Conservation (phyloP, 1,140 invertebrate genomes). For the Drosophila ercepeae region DNA sequence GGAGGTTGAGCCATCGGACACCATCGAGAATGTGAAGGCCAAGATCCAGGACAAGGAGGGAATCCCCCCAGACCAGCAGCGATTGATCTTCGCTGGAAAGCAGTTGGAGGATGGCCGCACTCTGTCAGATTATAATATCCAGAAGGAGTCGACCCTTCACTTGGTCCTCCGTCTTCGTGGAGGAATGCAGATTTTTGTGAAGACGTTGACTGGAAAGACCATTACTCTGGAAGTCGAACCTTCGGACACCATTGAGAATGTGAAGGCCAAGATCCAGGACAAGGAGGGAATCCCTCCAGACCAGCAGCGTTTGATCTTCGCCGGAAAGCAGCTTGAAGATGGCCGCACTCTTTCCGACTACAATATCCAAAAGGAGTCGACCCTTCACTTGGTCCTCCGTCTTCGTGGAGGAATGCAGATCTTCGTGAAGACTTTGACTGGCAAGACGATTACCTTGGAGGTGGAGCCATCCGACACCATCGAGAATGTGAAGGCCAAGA, state of each 20-base stretch:
- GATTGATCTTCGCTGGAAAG: conserved; percentile 89
- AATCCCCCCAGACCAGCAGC: conserved; percentile 89
- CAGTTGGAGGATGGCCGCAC: conserved; percentile 89
- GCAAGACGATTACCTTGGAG: conserved; percentile 93
- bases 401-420: conserved; percentile 93
- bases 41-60: conserved; percentile 92
- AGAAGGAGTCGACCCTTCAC: conserved; percentile 95
- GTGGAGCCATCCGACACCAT: conserved; percentile 92
- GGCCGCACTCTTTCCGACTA: conserved; percentile 91
- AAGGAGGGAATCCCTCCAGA: conserved; percentile 90
- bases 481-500: conserved; percentile 93
- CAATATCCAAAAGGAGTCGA: conserved; percentile 96
- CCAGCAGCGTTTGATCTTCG: conserved; percentile 89
- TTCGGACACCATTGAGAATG: conserved; percentile 92
- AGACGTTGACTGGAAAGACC: conserved; percentile 90
- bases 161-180: conserved; percentile 92
- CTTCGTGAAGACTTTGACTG: conserved; percentile 91
- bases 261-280: conserved; percentile 91
- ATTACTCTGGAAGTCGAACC: conserved; percentile 90
- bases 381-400: conserved; percentile 93
- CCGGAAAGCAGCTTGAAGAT: conserved; percentile 88
- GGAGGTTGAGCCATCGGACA: conserved; percentile 90
- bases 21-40: conserved; percentile 91
- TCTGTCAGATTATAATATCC: conserved; percentile 90
- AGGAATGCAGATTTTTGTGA: conserved; percentile 85